Conservation (phyloP, 2,113 vertebrate genomes). For the Sinocyclocheilus anophthalmus region DNA sequence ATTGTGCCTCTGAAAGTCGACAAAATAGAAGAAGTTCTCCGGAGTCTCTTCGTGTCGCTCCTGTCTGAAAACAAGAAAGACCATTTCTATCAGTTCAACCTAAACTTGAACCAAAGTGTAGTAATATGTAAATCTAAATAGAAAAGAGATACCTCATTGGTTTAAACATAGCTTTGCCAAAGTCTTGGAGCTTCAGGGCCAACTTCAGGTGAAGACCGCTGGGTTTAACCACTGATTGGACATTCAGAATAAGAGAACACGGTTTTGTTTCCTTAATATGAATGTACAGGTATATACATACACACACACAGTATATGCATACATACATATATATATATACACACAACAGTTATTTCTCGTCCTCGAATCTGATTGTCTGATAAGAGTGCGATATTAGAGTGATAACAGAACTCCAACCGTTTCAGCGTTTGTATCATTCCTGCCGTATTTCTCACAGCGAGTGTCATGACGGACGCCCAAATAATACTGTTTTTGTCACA, state of each 20-base stretch:
- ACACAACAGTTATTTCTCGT: too few relatives aligned
- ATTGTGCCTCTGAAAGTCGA: conserved; percentile 95
- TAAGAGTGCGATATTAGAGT: too few relatives aligned
- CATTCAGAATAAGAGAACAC: not conserved
- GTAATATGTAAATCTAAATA: too few relatives aligned
- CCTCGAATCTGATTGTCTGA: too few relatives aligned
- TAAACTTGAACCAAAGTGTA: too few relatives aligned
- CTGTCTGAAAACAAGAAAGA: conserved; percentile 77
- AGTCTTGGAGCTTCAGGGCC: conserved; percentile 87
- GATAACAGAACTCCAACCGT: too few relatives aligned
- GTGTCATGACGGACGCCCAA: too few relatives aligned
- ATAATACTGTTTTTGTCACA: too few relatives aligned
- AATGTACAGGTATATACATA: not conserved
- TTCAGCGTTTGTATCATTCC: too few relatives aligned
- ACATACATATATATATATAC: too few relatives aligned
- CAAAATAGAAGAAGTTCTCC: conserved; percentile 91
- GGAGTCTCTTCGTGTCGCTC: conserved; percentile 89
- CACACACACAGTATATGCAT: too few relatives aligned
- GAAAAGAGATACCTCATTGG: conserved; percentile 89
- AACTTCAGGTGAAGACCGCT: conserved; percentile 95
- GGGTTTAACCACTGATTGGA: conserved; percentile 89
- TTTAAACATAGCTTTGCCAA: conserved; percentile 97
- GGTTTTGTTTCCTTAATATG: not conserved
- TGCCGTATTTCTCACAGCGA: too few relatives aligned
- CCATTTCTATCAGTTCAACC: not conserved